These are phyloP conservation scores for Gambusia holbrooki DNA, from an alignment of 2,113 vertebrate species.

Conservation along the genomic window DNA sequence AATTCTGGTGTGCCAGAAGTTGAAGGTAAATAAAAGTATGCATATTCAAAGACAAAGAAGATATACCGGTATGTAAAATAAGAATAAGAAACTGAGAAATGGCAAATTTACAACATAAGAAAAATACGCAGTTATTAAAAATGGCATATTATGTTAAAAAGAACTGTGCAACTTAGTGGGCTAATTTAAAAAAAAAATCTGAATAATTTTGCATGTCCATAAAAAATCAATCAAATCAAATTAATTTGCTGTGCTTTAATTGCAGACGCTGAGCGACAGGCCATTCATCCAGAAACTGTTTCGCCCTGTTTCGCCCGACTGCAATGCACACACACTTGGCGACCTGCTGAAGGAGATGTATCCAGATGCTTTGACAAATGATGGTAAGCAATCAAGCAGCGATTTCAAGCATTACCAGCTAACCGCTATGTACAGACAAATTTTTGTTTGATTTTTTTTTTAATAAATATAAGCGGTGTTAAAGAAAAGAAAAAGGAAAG, in stretches of 20 bases:
- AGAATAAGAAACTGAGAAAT: too few species aligned
- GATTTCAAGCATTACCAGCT: neutral
- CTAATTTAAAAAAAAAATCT: too few species aligned
- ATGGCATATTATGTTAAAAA: too few species aligned
- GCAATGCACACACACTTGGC: slow-evolving; percentile 87
- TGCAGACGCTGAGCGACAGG: slow-evolving; percentile 88
- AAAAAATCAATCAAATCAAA: too few species aligned
- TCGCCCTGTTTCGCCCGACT: slow-evolving; percentile 89
- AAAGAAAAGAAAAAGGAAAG: neutral
- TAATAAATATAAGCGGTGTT: neutral
- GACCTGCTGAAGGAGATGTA: slow-evolving; percentile 92
- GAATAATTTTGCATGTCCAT: too few species aligned
- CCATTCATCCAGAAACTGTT: slow-evolving; percentile 97
- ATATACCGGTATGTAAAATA: too few species aligned
- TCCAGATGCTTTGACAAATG: slow-evolving; percentile 84
- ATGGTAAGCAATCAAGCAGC: slow-evolving; percentile 80
- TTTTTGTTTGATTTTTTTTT: neutral
- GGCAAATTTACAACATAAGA: too few species aligned
- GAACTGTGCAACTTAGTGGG: too few species aligned
- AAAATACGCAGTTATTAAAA: too few species aligned
- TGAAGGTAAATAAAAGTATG: too few species aligned
- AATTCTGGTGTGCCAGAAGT: too few species aligned
- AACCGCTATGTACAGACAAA: neutral
- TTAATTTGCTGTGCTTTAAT: slow-evolving; percentile 13
- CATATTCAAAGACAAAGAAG: too few species aligned